Evolutionary conservation across 2,888 invertebrate species (phyloP).

Genomic region (Drosophila pseudotalamancana): DNA sequence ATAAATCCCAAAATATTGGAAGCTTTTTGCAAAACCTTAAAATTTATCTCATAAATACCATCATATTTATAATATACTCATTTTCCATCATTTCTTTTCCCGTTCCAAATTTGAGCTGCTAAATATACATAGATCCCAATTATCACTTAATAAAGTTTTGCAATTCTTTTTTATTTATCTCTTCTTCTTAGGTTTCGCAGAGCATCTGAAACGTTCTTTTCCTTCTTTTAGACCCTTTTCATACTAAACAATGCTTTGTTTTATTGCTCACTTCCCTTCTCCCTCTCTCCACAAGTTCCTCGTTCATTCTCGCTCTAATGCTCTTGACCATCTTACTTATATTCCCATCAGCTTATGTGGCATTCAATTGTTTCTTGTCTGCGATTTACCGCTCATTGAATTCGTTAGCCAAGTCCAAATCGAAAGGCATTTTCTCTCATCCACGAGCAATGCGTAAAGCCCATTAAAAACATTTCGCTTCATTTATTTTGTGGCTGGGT

Average conservation of each 20-base stretch:
- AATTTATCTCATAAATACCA: too few species aligned
- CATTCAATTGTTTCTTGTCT: constrained; percentile 6
- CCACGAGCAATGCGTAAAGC: constrained; percentile 3
- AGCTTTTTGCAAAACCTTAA: too few species aligned
- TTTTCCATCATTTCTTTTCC: too few species aligned
- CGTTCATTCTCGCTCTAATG: background rate
- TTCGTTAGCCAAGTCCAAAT: constrained; percentile 12
- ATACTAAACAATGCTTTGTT: background rate
- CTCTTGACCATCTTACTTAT: background rate
- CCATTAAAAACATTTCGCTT: constrained; percentile 55
- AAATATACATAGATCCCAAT: too few species aligned
- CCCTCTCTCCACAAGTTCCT: background rate
- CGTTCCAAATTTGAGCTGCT: too few species aligned
- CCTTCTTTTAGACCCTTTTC: background rate
- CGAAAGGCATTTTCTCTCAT: constrained; percentile 2
- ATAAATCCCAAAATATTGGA: too few species aligned
- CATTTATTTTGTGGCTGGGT: constrained; percentile 39
- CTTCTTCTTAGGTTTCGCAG: background rate
- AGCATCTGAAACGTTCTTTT: background rate
- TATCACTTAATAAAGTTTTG: too few species aligned
- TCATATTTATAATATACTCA: too few species aligned
- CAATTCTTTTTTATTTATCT: background rate
- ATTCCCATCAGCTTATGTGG: background rate
- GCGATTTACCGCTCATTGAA: constrained; percentile 36
- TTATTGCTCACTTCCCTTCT: background rate